Evolutionary conservation across 2,888 invertebrate genomes (phyloP).

Genomic region (Eubasilissa splendida): DNA sequence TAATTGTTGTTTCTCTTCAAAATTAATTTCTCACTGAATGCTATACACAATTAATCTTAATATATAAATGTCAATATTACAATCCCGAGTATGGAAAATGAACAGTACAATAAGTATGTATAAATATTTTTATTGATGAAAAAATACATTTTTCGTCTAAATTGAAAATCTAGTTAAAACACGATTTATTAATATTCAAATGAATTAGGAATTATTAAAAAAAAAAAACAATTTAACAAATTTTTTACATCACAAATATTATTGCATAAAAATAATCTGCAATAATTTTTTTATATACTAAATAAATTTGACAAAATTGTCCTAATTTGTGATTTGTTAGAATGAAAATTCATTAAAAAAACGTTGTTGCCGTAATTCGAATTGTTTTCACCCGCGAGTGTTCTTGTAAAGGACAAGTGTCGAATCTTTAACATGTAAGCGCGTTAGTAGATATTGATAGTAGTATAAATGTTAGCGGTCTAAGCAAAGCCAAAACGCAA

Average conservation of each 20-base stretch:
- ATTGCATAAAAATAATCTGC: background rate
- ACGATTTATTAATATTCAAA: background rate
- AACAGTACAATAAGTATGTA: no score
- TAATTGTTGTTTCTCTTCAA: no score
- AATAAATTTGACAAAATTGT: conserved; percentile 10
- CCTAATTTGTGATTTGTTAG: conserved; percentile 20
- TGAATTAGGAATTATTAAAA: background rate
- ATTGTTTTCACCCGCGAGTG: conserved; percentile 10
- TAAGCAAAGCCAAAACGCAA: conserved; percentile 42
- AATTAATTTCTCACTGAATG: no score
- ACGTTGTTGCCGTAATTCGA: background rate
- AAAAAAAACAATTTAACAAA: conserved; percentile 16
- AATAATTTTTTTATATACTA: background rate
- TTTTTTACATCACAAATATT: background rate
- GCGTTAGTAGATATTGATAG: conserved; percentile 13
- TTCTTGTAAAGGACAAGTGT: conserved; percentile 20
- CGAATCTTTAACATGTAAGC: conserved; percentile 22
- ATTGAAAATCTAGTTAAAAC: no score
- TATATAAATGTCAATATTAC: no score
- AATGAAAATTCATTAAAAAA: conserved; percentile 26
- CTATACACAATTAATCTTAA: no score
- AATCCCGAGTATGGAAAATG: no score
- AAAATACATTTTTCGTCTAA: no score
- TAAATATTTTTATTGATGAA: no score
- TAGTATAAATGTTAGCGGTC: conserved; percentile 32